Evolutionary conservation across 1,140 invertebrate genomes (phyloP).

Genomic region (Idris sp.): DNA sequence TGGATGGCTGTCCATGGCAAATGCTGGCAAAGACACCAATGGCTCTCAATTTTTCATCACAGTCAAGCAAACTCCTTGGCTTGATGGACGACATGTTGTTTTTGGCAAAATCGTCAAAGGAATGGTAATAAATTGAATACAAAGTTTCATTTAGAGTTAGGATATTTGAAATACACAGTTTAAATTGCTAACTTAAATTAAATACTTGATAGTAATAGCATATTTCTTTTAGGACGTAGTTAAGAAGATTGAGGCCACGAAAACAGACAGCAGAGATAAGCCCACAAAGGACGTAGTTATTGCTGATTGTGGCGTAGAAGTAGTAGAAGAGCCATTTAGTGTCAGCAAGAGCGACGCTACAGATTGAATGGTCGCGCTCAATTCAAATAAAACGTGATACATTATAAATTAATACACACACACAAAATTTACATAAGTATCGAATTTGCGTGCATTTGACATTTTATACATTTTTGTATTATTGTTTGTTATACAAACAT

Average conservation of each 20-base stretch:
- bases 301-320: slow-evolving; percentile 84
- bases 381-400: slow-evolving; percentile 7
- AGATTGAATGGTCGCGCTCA: slow-evolving; percentile 77
- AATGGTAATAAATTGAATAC: slow-evolving; percentile 83
- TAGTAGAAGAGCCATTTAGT: slow-evolving; percentile 86
- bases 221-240: slow-evolving; percentile 88
- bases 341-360: slow-evolving; percentile 89
- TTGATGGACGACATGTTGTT: slow-evolving; percentile 97
- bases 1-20: slow-evolving; percentile 98
- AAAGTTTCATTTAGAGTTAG: no score
- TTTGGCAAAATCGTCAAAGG: slow-evolving; percentile 96
- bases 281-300: slow-evolving; percentile 90
- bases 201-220: no score
- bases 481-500: slow-evolving; percentile 51
- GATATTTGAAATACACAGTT: no score
- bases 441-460: slow-evolving; percentile 28
- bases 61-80: slow-evolving; percentile 93
- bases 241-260: slow-evolving; percentile 88
- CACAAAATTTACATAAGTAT: slow-evolving; percentile 13
- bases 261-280: slow-evolving; percentile 86
- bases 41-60: slow-evolving; percentile 99
- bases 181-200: no score
- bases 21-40: slow-evolving; percentile 97
- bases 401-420: not conserved
- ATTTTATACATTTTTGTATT: slow-evolving; percentile 47